A percentile compares a stretch with the other conserved stretches of the same genome.
These are phyloP conservation scores for Otolemur garnettii DNA, from an alignment of 2,113 vertebrate genomes.

Conservation along the genomic window DNA sequence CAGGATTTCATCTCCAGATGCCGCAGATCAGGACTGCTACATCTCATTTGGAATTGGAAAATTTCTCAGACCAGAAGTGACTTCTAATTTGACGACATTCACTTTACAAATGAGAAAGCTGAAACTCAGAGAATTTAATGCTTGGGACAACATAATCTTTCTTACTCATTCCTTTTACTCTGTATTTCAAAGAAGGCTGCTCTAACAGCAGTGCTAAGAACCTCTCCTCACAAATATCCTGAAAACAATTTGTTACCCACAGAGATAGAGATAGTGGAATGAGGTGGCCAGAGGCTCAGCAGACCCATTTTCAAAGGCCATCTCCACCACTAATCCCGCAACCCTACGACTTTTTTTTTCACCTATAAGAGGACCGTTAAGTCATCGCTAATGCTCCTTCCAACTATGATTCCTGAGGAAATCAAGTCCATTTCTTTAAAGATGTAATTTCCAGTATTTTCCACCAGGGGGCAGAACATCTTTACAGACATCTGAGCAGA, in stretches of 20 bases:
- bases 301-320: neutral
- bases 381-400: neutral
- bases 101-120: neutral
- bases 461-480: constrained; percentile 85
- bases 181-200: neutral
- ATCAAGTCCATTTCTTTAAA: neutral
- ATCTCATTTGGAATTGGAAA: neutral
- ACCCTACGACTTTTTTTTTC: neutral
- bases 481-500: constrained; percentile 67
- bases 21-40: neutral
- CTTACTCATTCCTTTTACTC: neutral
- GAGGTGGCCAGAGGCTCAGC: neutral
- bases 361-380: neutral
- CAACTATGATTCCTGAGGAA: neutral
- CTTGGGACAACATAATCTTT: neutral
- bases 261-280: neutral
- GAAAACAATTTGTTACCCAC: neutral
- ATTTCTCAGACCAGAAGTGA: neutral
- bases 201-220: neutral
- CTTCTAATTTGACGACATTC: neutral
- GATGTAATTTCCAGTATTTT: neutral
- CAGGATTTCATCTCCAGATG: neutral
- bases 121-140: neutral
- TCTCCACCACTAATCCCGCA: neutral
- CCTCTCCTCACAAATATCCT: neutral